phyloP scores from a whole-genome alignment of 2,888 invertebrate genomes.

The Aspidapion aeneum region DNA sequence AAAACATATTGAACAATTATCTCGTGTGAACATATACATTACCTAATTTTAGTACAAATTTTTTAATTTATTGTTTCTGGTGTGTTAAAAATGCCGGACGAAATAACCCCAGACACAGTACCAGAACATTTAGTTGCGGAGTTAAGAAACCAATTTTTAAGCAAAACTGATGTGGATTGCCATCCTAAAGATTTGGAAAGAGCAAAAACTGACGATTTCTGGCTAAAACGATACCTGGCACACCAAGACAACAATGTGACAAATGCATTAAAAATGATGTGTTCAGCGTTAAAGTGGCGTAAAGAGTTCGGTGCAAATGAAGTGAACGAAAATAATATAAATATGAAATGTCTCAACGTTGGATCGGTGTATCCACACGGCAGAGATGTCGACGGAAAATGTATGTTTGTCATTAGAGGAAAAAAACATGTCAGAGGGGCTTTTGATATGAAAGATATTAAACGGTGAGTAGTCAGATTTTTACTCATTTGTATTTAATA shows the following conservation, averaged over 20 bases:
- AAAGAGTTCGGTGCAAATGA: slow-evolving; percentile 74
- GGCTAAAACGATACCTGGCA: slow-evolving; percentile 68
- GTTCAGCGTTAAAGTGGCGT: slow-evolving; percentile 80
- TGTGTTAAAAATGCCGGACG: too few relatives aligned
- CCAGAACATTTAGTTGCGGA: slow-evolving; percentile 38
- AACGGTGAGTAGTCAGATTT: slow-evolving; percentile 77
- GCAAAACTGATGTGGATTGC: slow-evolving; percentile 39
- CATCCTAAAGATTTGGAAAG: slow-evolving; percentile 74
- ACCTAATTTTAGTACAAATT: too few relatives aligned
- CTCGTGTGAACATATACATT: too few relatives aligned
- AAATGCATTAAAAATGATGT: slow-evolving; percentile 69
- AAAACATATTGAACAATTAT: too few relatives aligned
- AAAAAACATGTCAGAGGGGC: slow-evolving; percentile 77
- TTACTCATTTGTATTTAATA: too few relatives aligned
- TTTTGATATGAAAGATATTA: slow-evolving; percentile 70
- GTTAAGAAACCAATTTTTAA: slow-evolving; percentile 39
- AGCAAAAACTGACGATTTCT: slow-evolving; percentile 64
- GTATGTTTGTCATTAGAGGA: slow-evolving; percentile 74
- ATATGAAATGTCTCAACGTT: slow-evolving; percentile 67
- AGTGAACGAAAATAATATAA: slow-evolving; percentile 65
- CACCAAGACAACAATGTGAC: slow-evolving; percentile 70
- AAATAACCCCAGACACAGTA: slow-evolving; percentile 11
- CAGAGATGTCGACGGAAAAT: slow-evolving; percentile 75
- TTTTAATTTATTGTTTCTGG: too few relatives aligned
- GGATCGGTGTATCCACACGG: slow-evolving; percentile 77